A percentile compares a stretch with the other conserved stretches of the same genome.
Evolutionary conservation across 2,888 invertebrate species (phyloP).

Genomic region (Rhamphomyia laevipes): DNA sequence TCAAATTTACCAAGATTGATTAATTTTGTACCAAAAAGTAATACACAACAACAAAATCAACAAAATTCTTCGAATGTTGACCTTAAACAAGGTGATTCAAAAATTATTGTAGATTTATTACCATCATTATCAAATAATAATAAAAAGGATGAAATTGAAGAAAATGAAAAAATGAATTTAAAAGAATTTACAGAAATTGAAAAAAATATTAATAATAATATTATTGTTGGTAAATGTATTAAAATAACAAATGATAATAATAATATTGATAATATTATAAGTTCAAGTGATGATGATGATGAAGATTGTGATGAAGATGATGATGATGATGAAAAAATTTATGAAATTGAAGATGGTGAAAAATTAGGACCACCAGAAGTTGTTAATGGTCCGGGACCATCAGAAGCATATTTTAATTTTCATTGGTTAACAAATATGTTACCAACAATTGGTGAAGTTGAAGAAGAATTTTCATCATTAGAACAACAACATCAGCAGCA

Average conservation of each 20-base stretch:
- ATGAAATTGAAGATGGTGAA: conserved; percentile 36
- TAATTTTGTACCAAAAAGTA: conserved; percentile 55
- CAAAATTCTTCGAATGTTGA: not conserved
- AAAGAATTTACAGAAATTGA: not conserved
- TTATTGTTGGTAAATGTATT: conserved; percentile 29
- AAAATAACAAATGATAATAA: conserved; percentile 23
- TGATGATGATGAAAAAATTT: conserved; percentile 27
- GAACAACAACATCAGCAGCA: conserved; percentile 22
- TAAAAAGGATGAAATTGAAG: not conserved
- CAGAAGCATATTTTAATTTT: conserved; percentile 38
- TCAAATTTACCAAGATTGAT: conserved; percentile 52
- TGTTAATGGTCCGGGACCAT: conserved; percentile 35
- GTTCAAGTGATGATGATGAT: conserved; percentile 29
- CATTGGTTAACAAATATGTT: conserved; percentile 36
- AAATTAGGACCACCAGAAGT: conserved; percentile 36
- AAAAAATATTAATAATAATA: conserved; percentile 4
- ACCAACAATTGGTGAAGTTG: conserved; percentile 38
- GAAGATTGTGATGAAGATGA: conserved; percentile 15
- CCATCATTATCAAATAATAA: not conserved
- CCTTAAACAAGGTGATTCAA: too few species aligned
- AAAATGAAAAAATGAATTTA: not conserved
- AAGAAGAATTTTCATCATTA: conserved; percentile 36
- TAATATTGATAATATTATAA: conserved; percentile 17
- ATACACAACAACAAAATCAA: conserved; percentile 12
- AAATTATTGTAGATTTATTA: too few species aligned